These are phyloP conservation scores for Zosterops hypoxanthus DNA, from an alignment of 2,113 vertebrate species.

Conservation along the genomic window DNA sequence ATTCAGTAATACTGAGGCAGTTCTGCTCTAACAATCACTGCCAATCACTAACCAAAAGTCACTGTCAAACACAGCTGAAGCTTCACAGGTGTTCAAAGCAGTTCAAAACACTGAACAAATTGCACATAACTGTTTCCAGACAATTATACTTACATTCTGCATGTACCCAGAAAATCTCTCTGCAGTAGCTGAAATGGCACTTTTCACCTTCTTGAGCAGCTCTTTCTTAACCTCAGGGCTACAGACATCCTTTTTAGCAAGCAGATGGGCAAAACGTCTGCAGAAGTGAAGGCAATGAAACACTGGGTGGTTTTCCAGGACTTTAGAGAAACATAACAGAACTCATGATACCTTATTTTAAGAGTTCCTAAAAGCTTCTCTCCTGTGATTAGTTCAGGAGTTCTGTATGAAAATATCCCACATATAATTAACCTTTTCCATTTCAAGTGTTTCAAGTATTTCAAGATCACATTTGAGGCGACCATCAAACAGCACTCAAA, in stretches of 20 bases:
- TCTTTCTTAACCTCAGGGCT: constrained; percentile 96
- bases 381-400: not conserved
- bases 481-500: not conserved
- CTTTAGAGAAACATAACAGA: not conserved
- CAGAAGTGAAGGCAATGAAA: constrained; percentile 33
- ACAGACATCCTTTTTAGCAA: constrained; percentile 93
- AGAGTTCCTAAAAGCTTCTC: constrained; percentile 2
- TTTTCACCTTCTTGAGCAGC: constrained; percentile 95
- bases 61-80: not conserved
- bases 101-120: not conserved
- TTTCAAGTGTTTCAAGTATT: not conserved
- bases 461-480: not conserved
- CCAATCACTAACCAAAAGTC: not conserved
- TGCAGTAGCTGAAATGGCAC: constrained; percentile 94
- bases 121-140: not conserved
- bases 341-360: not conserved
- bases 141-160: constrained; percentile 89
- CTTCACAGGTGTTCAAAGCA: not conserved
- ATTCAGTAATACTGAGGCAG: not conserved
- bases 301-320: not conserved
- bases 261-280: constrained; percentile 94
- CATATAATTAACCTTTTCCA: not conserved
- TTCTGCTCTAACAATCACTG: not conserved
- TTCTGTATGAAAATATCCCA: not conserved
- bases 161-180: constrained; percentile 98